These are phyloP conservation scores for Cynaeus angustus DNA, from an alignment of 2,888 invertebrate genomes.

Conservation along the genomic window DNA sequence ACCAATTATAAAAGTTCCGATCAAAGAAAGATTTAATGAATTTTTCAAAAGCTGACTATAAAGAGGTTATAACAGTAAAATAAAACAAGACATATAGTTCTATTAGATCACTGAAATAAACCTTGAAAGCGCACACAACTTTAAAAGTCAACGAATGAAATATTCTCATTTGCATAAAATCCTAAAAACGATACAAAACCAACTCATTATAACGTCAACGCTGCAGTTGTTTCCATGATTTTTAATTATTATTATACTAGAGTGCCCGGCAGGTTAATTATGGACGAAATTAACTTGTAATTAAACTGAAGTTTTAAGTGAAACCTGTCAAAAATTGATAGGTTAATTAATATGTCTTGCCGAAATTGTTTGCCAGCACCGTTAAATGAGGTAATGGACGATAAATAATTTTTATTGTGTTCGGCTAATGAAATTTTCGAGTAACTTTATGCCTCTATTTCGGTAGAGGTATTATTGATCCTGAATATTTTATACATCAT, in stretches of 20 bases:
- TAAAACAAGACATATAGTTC: background rate
- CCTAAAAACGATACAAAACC: constrained; percentile 3
- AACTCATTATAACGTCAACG: constrained; percentile 23
- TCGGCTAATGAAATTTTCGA: constrained; percentile 31
- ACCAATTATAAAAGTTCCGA: constrained; percentile 28
- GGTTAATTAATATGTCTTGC: constrained; percentile 40
- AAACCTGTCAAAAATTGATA: constrained; percentile 45
- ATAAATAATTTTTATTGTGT: constrained; percentile 39
- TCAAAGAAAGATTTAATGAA: constrained; percentile 18
- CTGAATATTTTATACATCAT: constrained; percentile 24
- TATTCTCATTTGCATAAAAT: constrained; percentile 20
- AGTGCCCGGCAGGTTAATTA: constrained; percentile 26
- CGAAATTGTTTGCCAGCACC: constrained; percentile 33
- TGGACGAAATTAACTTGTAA: constrained; percentile 34
- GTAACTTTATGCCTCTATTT: constrained; percentile 24
- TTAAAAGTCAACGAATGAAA: constrained; percentile 15
- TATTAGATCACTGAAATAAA: constrained; percentile 21
- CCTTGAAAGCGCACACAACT: constrained; percentile 8
- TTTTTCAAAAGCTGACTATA: constrained; percentile 18
- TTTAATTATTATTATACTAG: constrained; percentile 14
- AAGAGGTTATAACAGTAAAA: constrained; percentile 20
- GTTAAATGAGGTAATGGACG: constrained; percentile 32
- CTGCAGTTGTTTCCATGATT: constrained; percentile 15
- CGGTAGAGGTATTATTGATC: constrained; percentile 28
- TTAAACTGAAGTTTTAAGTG: constrained; percentile 36